These are phyloP conservation scores for Neolamprologus devosi DNA, from an alignment of 2,113 vertebrate genomes.

Conservation along the genomic window DNA sequence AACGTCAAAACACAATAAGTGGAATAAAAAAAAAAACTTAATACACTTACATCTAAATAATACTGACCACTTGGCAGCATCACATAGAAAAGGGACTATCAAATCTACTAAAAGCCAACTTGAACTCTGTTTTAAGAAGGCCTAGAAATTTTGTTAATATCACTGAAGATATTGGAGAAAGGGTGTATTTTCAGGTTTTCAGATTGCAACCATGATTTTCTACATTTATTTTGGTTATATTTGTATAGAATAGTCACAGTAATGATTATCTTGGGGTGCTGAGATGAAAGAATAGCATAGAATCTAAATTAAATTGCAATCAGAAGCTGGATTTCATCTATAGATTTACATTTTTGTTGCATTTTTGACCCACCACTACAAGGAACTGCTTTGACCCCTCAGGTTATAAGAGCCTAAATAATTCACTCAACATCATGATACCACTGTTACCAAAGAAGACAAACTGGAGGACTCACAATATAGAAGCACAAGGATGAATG, in stretches of 20 bases:
- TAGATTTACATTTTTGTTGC: rapidly evolving
- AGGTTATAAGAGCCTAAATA: not conserved
- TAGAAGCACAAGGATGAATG: not conserved
- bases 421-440: not conserved
- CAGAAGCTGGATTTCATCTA: not conserved
- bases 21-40: rapidly evolving
- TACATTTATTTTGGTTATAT: not conserved
- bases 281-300: not conserved
- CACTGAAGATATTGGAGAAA: not conserved
- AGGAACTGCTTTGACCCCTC: not conserved
- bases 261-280: not conserved
- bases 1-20: not conserved
- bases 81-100: not conserved
- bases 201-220: not conserved
- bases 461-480: not conserved
- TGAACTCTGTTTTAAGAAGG: not conserved
- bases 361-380: not conserved
- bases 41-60: not conserved
- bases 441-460: not conserved
- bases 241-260: not conserved
- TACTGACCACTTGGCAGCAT: not conserved
- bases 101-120: not conserved
- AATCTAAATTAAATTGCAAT: not conserved
- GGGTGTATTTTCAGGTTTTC: not conserved
- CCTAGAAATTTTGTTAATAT: rapidly evolving